Evolutionary conservation across 2,888 invertebrate genomes (phyloP).

Genomic region (Conomelus anceps): DNA sequence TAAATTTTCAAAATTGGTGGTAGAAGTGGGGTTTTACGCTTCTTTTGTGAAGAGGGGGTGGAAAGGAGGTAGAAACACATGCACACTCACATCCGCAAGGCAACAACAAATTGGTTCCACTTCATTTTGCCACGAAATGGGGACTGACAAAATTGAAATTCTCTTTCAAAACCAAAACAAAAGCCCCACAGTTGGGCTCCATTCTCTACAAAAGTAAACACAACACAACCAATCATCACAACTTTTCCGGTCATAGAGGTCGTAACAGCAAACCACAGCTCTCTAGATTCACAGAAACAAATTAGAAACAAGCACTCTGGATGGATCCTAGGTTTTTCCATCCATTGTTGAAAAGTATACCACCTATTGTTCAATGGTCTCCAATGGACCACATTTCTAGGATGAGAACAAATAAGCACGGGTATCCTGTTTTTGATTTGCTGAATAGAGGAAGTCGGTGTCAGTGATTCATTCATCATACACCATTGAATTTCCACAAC

Average conservation of each 20-base stretch:
- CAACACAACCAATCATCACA: not conserved
- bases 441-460: too few relatives aligned
- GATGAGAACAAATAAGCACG: too few relatives aligned
- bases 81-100: not conserved
- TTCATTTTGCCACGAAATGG: not conserved
- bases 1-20: not conserved
- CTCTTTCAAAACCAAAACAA: not conserved
- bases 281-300: not conserved
- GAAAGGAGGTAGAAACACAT: not conserved
- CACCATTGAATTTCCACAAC: too few relatives aligned
- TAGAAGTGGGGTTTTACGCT: not conserved
- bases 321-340: not conserved
- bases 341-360: too few relatives aligned
- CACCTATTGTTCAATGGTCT: too few relatives aligned
- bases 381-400: too few relatives aligned
- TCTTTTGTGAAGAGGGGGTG: too few relatives aligned
- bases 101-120: not conserved
- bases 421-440: too few relatives aligned
- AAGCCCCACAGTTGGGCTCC: not conserved
- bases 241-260: not conserved
- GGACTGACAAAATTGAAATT: not conserved
- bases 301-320: not conserved
- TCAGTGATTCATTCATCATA: too few relatives aligned
- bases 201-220: not conserved
- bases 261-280: too few relatives aligned